A percentile compares a stretch with the other conserved stretches of the same genome.
Conservation (phyloP, 2,797 vertebrate species). For the Peromyscus attwateri region DNA sequence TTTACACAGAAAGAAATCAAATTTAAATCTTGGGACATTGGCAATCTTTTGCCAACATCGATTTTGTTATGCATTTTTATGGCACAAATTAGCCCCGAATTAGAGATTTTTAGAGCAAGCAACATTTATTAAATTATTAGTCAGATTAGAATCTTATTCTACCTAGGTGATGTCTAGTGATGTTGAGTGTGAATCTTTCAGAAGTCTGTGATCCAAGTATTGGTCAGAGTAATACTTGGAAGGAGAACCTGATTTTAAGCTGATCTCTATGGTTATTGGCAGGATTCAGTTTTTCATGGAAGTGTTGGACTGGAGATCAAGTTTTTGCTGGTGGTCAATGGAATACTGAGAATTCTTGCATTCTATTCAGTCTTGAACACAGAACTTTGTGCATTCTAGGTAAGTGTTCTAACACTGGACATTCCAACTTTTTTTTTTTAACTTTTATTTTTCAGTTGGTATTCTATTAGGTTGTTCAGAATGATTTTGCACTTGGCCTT, state of each 20-base stretch:
- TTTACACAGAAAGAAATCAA: constrained; percentile 47
- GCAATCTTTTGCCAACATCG: not conserved
- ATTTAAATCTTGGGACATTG: constrained; percentile 25
- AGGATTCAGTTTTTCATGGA: not conserved
- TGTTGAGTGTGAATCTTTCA: not conserved
- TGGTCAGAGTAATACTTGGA: not conserved
- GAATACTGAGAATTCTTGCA: not conserved
- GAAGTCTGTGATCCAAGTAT: not conserved
- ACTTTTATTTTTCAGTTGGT: not conserved
- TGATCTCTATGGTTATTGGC: not conserved
- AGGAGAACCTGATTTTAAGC: not conserved
- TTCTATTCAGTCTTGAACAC: not conserved
- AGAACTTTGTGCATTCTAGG: not conserved
- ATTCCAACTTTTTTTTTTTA: not conserved
- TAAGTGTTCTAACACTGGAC: not conserved
- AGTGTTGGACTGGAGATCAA: not conserved
- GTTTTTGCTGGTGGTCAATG: not conserved
- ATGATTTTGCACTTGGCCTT: not conserved
- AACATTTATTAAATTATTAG: not conserved
- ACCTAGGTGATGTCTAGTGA: not conserved
- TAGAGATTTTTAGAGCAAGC: not conserved
- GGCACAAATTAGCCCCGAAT: not conserved
- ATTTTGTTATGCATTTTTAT: not conserved
- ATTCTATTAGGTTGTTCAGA: not conserved
- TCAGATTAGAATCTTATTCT: not conserved